Conservation (phyloP, 2,797 vertebrate species). For the Lacerta viridis region DNA sequence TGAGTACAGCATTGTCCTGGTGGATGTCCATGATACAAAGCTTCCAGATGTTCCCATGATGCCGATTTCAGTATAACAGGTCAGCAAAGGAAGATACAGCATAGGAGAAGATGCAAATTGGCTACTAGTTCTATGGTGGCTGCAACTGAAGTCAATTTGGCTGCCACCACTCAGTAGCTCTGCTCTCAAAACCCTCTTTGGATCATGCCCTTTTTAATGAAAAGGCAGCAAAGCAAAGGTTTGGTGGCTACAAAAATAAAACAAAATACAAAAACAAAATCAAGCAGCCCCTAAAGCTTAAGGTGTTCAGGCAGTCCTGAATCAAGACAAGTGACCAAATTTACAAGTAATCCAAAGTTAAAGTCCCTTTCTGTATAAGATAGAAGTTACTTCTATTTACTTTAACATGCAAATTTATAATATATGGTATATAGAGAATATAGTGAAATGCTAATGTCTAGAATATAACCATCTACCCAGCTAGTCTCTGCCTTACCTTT, state of each 20-base stretch:
- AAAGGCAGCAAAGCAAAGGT: slow-evolving; percentile 29
- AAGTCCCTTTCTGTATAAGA: slow-evolving; percentile 51
- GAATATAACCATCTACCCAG: slow-evolving; percentile 55
- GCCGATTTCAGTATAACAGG: slow-evolving; percentile 10
- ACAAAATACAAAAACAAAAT: slow-evolving; percentile 35
- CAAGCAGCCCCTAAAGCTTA: slow-evolving; percentile 44
- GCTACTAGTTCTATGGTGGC: not conserved
- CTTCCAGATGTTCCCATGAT: not conserved
- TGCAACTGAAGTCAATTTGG: slow-evolving; percentile 7
- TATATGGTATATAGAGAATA: slow-evolving; percentile 37
- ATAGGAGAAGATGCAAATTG: slow-evolving; percentile 13
- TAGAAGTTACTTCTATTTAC: slow-evolving; percentile 50
- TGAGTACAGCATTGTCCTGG: not conserved
- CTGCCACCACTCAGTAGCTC: slow-evolving; percentile 7
- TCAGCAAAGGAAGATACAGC: slow-evolving; percentile 20
- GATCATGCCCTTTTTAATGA: slow-evolving; percentile 24
- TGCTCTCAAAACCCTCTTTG: slow-evolving; percentile 41
- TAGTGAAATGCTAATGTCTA: slow-evolving; percentile 40
- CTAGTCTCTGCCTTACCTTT: slow-evolving; percentile 59
- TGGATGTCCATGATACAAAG: slow-evolving; percentile 25
- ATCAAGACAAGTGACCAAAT: slow-evolving; percentile 49
- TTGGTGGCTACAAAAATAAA: slow-evolving; percentile 30
- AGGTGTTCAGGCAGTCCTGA: slow-evolving; percentile 44
- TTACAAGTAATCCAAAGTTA: slow-evolving; percentile 49
- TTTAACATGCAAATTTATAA: slow-evolving; percentile 63